phyloP scores from a whole-genome alignment of 1,140 invertebrate genomes.

The Philotrypesis tridentata region DNA sequence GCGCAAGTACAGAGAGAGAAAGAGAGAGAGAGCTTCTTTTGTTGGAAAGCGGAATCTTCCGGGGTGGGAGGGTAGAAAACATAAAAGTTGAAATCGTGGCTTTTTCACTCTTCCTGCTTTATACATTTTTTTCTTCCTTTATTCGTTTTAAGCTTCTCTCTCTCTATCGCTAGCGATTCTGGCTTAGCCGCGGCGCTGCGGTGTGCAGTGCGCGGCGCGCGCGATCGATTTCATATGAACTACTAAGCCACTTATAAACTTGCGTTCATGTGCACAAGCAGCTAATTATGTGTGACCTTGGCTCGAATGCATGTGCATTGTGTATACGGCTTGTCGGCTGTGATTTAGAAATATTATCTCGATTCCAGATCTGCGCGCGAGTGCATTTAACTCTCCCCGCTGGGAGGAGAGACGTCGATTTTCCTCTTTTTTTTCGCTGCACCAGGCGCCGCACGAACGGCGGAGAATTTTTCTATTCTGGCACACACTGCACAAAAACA shows the following conservation, averaged over 20 bases:
- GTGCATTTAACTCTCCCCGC: not conserved
- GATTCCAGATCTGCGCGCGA: not conserved
- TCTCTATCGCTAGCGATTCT: no score
- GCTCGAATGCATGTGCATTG: not conserved
- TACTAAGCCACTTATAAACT: not conserved
- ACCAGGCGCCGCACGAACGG: no score
- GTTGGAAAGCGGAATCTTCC: not conserved
- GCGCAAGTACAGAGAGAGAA: no score
- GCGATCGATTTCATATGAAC: not conserved
- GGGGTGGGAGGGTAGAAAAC: not conserved
- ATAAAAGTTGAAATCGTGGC: not conserved
- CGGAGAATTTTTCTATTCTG: no score
- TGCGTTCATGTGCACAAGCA: not conserved
- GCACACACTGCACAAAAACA: no score
- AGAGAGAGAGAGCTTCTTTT: not conserved
- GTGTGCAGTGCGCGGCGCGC: not conserved
- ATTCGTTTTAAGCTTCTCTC: not conserved
- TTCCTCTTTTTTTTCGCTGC: no score
- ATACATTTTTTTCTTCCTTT: not conserved
- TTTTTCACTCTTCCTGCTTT: not conserved
- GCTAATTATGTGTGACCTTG: slow-evolving; percentile 3
- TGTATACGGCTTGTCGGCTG: not conserved
- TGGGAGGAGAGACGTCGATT: no score
- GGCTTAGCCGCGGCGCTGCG: no score
- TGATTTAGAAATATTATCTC: not conserved